A percentile compares a stretch with the other conserved stretches of the same genome.
Conservation (phyloP, 2,888 invertebrate species). For the Eugnorisma glareosa region DNA sequence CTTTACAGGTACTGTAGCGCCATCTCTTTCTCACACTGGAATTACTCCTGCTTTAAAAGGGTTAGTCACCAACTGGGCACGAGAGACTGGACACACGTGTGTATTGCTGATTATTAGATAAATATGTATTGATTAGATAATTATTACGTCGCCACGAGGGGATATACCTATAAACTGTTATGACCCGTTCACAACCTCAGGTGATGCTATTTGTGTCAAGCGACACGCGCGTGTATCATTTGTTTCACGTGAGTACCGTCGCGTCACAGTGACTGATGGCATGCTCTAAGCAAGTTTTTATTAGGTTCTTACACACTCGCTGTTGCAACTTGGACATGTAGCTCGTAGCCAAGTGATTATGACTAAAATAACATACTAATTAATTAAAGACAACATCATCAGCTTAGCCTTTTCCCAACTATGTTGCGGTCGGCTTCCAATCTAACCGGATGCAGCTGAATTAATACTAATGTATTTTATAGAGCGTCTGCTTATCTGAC, state of each 20-base stretch:
- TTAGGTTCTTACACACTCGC: background rate
- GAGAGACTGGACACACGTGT: too few species aligned
- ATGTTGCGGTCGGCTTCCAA: too few species aligned
- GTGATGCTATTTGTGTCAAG: background rate
- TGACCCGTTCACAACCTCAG: background rate
- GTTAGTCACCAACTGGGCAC: too few species aligned
- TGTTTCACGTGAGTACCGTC: background rate
- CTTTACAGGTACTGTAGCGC: too few species aligned
- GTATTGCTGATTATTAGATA: background rate
- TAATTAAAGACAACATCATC: background rate
- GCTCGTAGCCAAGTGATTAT: background rate
- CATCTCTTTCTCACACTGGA: too few species aligned
- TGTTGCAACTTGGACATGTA: background rate
- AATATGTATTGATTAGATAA: slow-evolving; percentile 19
- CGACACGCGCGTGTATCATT: background rate
- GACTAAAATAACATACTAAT: background rate
- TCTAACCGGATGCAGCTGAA: too few species aligned
- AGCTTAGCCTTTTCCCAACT: too few species aligned
- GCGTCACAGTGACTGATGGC: background rate
- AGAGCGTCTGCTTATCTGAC: too few species aligned
- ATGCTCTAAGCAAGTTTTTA: background rate
- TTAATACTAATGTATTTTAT: too few species aligned
- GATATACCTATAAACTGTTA: background rate
- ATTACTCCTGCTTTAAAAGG: too few species aligned
- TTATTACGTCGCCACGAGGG: background rate